Conservation (phyloP, 2,888 invertebrate genomes). For the Andricus quercusramuli region DNA sequence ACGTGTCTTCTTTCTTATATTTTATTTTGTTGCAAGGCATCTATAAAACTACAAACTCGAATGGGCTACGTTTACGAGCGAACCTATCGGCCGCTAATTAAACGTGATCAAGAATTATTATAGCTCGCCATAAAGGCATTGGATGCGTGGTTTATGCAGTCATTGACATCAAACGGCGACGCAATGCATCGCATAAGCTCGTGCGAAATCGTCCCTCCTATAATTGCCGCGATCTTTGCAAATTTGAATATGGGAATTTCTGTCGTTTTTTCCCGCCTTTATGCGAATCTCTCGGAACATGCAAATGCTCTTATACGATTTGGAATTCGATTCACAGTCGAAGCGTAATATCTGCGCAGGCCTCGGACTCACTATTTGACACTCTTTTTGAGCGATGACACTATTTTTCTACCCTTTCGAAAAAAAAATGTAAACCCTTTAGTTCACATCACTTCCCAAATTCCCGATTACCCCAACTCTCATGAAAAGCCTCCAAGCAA, state of each 20-base stretch:
- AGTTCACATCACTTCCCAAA: no score
- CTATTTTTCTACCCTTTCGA: no score
- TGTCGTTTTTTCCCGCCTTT: not conserved
- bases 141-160: slow-evolving; percentile 50
- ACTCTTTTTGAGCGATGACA: no score
- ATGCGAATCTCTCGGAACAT: slow-evolving; percentile 11
- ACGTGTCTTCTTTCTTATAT: not conserved
- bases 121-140: slow-evolving; percentile 45
- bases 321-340: slow-evolving; percentile 26
- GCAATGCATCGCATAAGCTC: slow-evolving; percentile 30
- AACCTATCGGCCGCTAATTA: slow-evolving; percentile 61
- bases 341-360: not conserved
- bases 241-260: slow-evolving; percentile 31
- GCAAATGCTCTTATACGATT: slow-evolving; percentile 11
- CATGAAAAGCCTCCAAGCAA: no score
- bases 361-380: no score
- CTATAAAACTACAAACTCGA: slow-evolving; percentile 10
- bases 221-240: not conserved
- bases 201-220: slow-evolving; percentile 3
- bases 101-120: slow-evolving; percentile 58
- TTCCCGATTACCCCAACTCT: no score
- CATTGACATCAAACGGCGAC: slow-evolving; percentile 51
- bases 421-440: no score
- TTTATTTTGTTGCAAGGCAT: not conserved
- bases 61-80: slow-evolving; percentile 23